Conservation (phyloP, 2,113 vertebrate species). For the Sinosuthora webbiana region DNA sequence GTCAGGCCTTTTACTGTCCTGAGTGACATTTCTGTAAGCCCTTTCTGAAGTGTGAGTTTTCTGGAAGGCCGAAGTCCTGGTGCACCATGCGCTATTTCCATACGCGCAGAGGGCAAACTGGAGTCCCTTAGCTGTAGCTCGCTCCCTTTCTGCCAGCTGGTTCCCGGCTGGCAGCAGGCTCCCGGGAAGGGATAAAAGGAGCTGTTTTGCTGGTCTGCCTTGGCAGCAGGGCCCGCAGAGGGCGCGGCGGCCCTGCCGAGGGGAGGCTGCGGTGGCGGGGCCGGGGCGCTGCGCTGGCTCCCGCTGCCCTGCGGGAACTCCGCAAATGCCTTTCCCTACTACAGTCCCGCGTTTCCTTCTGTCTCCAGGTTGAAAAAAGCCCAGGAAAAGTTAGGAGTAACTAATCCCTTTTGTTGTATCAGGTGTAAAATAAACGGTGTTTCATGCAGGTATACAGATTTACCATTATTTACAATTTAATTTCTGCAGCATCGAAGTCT, state of each 20-base stretch:
- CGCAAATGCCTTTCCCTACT: neutral
- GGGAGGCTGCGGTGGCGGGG: fast-evolving
- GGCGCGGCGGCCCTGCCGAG: neutral
- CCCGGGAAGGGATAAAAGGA: fast-evolving
- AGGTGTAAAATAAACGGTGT: neutral
- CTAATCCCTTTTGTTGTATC: neutral
- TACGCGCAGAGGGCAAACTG: neutral
- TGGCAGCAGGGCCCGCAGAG: neutral
- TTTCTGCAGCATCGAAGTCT: neutral
- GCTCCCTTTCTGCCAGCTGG: neutral
- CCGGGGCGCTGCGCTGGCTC: neutral
- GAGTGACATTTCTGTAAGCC: neutral
- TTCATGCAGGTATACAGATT: neutral
- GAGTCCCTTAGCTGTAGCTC: neutral
- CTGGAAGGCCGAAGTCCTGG: neutral
- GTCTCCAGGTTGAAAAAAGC: neutral
- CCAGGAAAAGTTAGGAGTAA: neutral
- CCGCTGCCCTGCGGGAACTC: neutral
- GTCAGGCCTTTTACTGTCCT: neutral
- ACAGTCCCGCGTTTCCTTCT: neutral
- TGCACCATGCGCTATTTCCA: fast-evolving
- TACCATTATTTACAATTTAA: neutral
- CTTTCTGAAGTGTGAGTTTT: neutral
- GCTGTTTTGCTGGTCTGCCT: neutral
- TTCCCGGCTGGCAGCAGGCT: neutral